phyloP scores from a whole-genome alignment of 2,797 vertebrate genomes.

The Morelia viridis region DNA sequence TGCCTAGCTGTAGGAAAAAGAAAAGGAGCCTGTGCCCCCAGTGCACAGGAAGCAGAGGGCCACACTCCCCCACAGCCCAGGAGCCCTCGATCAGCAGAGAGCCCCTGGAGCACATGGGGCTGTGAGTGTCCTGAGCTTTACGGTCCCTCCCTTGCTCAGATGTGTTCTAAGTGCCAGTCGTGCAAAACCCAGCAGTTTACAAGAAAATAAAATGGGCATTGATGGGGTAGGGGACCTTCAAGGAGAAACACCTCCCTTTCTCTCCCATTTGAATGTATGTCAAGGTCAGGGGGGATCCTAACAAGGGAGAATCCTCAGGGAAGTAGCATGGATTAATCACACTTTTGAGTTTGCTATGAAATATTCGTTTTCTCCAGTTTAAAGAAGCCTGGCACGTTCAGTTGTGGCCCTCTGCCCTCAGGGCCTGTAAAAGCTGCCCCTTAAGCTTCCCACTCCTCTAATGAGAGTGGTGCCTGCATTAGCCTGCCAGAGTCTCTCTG shows the following conservation, averaged over 20 bases:
- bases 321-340: slow-evolving; percentile 66
- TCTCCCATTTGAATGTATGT: slow-evolving; percentile 21
- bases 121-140: accelerated
- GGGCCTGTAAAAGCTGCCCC: neutral
- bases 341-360: slow-evolving; percentile 55
- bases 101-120: accelerated
- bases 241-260: neutral
- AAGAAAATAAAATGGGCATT: neutral
- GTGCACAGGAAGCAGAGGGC: accelerated
- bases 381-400: accelerated
- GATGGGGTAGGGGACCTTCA: neutral
- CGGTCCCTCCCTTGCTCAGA: neutral
- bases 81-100: neutral
- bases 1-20: accelerated
- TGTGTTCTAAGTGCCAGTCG: accelerated
- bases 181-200: accelerated
- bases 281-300: slow-evolving; percentile 43
- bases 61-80: neutral
- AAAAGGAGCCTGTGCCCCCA: accelerated
- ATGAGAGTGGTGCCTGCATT: neutral
- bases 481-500: neutral
- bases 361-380: slow-evolving; percentile 20
- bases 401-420: accelerated
- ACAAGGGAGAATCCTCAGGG: slow-evolving; percentile 46
- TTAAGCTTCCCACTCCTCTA: neutral